Base-by-base conservation (phyloP, 2,113 vertebrate species). In the Chamaea fasciata region DNA sequence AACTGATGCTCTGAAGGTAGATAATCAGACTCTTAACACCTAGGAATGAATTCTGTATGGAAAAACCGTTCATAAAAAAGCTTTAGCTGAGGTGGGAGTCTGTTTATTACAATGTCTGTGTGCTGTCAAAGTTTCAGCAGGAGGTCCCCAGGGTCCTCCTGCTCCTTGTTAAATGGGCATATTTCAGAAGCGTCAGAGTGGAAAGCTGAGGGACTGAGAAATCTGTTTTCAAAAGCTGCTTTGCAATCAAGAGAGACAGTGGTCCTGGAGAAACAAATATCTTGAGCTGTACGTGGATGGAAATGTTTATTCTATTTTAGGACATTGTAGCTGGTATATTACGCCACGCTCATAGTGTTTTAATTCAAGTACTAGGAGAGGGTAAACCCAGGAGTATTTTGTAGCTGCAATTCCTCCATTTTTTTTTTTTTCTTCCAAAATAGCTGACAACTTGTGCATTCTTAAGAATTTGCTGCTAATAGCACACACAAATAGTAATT, bases 241-340 rank as follows among this genome's bases (percentile, higher is more conserved):
- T 88, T 88, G 64, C 82, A 92, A 33, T 85, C n/a, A 59, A 57
- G 50, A 84, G 87, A 74, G 33, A 26, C 76, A 85, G 47, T 39
- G 31, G 71, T 86, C 52, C 47, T 86, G 79, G 35, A 88, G 93
- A 96, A 96, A 93, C 52, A 92, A 88, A 20, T 81, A 63, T 20
- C 49, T 89, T 57, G 41, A 60, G 56, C 49, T 59, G 30, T 55
- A 56, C 0, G 0, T 74, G 76, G 60, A 56, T 87, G 41, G 59
- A 71, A 86, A 88, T 90, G 60, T 95, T 94, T 93, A 30, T 83
- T 90, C 52, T 92, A 27, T 83, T 83, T 85, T 44, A 81, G 88
- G 53, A 75, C 27, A 15, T 64, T 71, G 13, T 79, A 78, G 60
- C 49, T 63, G 47, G 15, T 71, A 9, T 78, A 33, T 86, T 92